phyloP scores from a whole-genome alignment of 2,888 invertebrate genomes.

The Mycalesis mineus region DNA sequence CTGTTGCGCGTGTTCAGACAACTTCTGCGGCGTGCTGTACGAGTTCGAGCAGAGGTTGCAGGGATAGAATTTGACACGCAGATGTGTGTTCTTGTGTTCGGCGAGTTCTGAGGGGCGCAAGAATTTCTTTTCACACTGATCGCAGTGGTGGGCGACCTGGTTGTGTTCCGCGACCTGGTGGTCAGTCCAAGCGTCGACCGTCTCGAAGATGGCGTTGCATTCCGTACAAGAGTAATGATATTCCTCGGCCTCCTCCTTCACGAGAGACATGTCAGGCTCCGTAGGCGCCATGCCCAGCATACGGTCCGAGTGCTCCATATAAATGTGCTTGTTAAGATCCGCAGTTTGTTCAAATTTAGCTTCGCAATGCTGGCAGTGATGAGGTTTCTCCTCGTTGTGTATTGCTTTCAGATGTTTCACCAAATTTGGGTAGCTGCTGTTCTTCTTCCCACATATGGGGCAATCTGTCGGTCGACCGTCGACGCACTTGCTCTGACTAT shows the following conservation, averaged over 20 bases:
- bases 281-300: constrained; percentile 46
- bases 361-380: constrained; percentile 80
- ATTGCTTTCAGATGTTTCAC: constrained; percentile 76
- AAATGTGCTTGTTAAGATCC: constrained; percentile 79
- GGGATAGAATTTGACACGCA: constrained; percentile 82
- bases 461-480: constrained; percentile 74
- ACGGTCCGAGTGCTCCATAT: constrained; percentile 76
- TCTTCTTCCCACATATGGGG: constrained; percentile 76
- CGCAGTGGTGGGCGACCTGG: constrained; percentile 76
- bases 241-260: constrained; percentile 72
- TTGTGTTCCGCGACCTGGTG: constrained; percentile 78
- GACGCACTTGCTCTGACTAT: constrained; percentile 62
- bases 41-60: constrained; percentile 78
- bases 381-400: constrained; percentile 68
- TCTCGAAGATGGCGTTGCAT: constrained; percentile 78
- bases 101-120: constrained; percentile 78
- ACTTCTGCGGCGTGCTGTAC: constrained; percentile 80
- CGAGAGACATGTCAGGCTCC: constrained; percentile 65
- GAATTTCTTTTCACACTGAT: constrained; percentile 81
- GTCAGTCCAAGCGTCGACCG: constrained; percentile 76
- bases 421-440: constrained; percentile 76
- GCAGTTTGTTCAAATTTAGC: constrained; percentile 75
- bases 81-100: constrained; percentile 82
- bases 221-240: constrained; percentile 80
- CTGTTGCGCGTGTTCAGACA: constrained; percentile 76